Base-by-base conservation (phyloP, 2,888 invertebrate genomes). In the Sympetrum striolatum region DNA sequence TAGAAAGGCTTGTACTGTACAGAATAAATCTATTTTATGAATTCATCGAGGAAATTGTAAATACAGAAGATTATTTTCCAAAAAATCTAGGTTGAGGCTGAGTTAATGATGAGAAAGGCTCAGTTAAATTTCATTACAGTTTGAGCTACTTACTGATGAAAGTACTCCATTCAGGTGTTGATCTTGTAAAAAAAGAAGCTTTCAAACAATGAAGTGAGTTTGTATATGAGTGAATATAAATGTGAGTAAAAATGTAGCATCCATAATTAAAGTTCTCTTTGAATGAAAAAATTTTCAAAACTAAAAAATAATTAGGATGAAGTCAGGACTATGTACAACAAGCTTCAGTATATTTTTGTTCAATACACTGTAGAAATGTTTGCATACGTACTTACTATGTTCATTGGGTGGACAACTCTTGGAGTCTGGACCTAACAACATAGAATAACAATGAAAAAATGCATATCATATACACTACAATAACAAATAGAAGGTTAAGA, bases 401-500 rank as follows among this genome's bases (percentile, higher is more conserved):
- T 95, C 95, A 92, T 93, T 93, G 93, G 94, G 95, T 93, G 95
- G 94, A 94, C 95, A 95, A 93, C 94, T 95, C 93, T 94, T 94
- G 93, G 95, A 93, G 93, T 95, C 95, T 92, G 95, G 95, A 95
- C 95, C 95, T 95, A 92, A 91, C 79, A 90, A 90, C 90, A 82
- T 53, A 91, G 81, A 90, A 80, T 60, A 44, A 80, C 79, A 86
- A 90, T 82, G 60, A 53, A 90, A 80, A 79, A 81, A 53, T 81
- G 53, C 91, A 91, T 80, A 91, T 91, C 91, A 91, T 90, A 90
- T 90, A 64, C 90, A 91, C 93, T 93, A 93, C 93, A 94, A 93
- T 93, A 93, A 93, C 93, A 93, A 93, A 92, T 92, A 93, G 44
- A 93, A 93, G 93, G 93, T 92, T 93, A 93, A 93, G 93, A 93